Percentiles rank a stretch among this genome's conserved stretches.
Conservation (phyloP, 2,797 vertebrate species). For the Argya squamiceps region DNA sequence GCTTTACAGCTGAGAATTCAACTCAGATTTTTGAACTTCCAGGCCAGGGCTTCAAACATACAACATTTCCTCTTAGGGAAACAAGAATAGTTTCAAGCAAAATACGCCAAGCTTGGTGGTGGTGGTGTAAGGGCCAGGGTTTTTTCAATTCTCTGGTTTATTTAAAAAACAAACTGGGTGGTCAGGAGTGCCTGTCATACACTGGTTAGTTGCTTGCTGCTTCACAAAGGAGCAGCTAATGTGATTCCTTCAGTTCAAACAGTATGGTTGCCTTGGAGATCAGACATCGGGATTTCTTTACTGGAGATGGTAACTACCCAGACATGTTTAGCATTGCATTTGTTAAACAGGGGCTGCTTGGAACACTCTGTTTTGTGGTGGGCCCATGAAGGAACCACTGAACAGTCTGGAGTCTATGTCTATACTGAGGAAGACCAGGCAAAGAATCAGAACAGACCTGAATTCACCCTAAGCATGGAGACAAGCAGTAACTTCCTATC, state of each 20-base stretch:
- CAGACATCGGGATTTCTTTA: background rate
- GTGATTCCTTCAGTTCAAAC: background rate
- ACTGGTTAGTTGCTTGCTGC: background rate
- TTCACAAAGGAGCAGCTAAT: conserved; percentile 16
- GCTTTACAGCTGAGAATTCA: background rate
- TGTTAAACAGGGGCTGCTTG: background rate
- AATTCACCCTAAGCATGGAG: background rate
- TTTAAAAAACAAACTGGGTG: conserved; percentile 49
- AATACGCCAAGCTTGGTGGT: background rate
- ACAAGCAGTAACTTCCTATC: background rate
- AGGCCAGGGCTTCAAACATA: background rate
- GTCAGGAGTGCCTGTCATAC: background rate
- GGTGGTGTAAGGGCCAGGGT: background rate
- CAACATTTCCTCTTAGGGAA: background rate
- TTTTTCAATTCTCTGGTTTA: background rate
- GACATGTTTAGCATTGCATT: background rate
- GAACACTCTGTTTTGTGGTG: background rate
- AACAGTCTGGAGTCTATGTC: background rate
- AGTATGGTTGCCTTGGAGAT: background rate
- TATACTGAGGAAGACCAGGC: background rate
- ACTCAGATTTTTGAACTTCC: background rate
- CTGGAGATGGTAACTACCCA: background rate
- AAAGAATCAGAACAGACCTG: background rate
- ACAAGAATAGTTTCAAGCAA: background rate
- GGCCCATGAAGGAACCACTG: background rate